Base-by-base conservation (phyloP, 2,888 invertebrate genomes). In the Caenorhabditis sp. region DNA sequence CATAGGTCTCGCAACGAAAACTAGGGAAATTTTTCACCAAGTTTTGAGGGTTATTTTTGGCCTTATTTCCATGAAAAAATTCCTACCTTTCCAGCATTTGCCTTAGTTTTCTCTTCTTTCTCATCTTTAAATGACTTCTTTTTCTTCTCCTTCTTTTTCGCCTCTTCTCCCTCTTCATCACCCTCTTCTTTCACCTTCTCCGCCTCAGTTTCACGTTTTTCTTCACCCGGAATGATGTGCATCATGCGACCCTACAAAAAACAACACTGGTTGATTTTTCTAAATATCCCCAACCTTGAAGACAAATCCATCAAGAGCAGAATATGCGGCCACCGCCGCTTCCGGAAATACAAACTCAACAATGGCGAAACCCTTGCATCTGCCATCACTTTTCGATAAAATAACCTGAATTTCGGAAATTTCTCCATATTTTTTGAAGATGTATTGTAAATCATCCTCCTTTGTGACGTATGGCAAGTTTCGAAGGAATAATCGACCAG, bases 331-430 rank as follows among this genome's bases (percentile, higher is more conserved):
- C 0, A 93, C 92, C 0, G 99, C 99, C 89, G 97, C 93, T 88
- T 97, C 97, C 0, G 97, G 95, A 91, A 97, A 92, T 87, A 99
- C 90, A 88, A 92, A 99, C 0, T 95, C 94, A 0, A 97, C 91
- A 0, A 93, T 93, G 0, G 95, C 97, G 89, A 95, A 97, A 0
- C 97, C 96, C 89, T 96, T 96, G 17, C 92, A 91, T 88, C 93
- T 92, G 50, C 95, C 92, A 0, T 93, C 93, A 1, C 91, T 87
- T 63, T 91, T 90, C 88, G 97, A 97, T 65, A 97, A 91, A 0
- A 97, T 96, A 86, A 97, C 90, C 88, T 92, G 92, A 0, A 96
- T 91, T 89, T 86, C 85, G 1, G 79, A 77, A 43, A 86, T 59
- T 49, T 85, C 82, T 26, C 86, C 86, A 58, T 77, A 82, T 59